Percentiles rank a stretch among this genome's conserved stretches.
phyloP scores from a whole-genome alignment of 1,140 invertebrate genomes.

The Myzus persicae region DNA sequence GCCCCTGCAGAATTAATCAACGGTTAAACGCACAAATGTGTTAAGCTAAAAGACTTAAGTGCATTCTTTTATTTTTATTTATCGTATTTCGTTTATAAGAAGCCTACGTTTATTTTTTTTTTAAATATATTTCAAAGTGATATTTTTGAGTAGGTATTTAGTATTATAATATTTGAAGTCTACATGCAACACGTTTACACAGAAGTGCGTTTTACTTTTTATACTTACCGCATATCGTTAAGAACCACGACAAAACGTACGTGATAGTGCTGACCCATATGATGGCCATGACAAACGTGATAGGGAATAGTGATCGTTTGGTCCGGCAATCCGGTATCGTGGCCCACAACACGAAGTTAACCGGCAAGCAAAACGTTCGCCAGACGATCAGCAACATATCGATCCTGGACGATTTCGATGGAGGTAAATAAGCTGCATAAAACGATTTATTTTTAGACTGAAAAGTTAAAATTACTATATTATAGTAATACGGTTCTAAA shows the following conservation, averaged over 20 bases:
- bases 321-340: slow-evolving; percentile 80
- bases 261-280: slow-evolving; percentile 72
- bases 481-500: neutral
- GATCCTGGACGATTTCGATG: neutral
- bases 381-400: slow-evolving; percentile 46
- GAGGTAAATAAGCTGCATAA: neutral
- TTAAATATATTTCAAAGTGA: neutral
- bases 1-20: no score
- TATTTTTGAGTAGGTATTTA: neutral
- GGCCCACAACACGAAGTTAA: slow-evolving; percentile 72
- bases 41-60: no score
- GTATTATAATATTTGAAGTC: neutral
- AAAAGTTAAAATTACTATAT: neutral
- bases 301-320: slow-evolving; percentile 67
- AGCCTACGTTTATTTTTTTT: neutral
- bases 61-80: no score
- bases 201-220: slow-evolving; percentile 60
- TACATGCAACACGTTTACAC: neutral
- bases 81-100: no score
- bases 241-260: slow-evolving; percentile 76
- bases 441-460: neutral
- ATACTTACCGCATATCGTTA: slow-evolving; percentile 72
- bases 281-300: slow-evolving; percentile 74
- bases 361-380: slow-evolving; percentile 76
- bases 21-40: no score